Conservation (phyloP, 2,888 invertebrate genomes). For the Athalia rosae region DNA sequence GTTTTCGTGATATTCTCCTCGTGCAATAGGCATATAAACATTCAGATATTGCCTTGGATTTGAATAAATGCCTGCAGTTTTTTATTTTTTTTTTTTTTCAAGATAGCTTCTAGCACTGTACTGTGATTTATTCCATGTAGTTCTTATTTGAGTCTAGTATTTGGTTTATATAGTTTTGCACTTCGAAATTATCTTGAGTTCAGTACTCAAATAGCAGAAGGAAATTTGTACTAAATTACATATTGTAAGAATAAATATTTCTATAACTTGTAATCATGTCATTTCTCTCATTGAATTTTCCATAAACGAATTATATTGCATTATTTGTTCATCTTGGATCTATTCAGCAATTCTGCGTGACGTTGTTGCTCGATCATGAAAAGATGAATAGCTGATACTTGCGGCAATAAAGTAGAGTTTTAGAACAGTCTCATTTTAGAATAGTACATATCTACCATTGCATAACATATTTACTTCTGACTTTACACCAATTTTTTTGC, state of each 20-base stretch:
- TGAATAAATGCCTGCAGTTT: slow-evolving; percentile 18
- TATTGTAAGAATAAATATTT: slow-evolving; percentile 69
- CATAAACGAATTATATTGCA: slow-evolving; percentile 10
- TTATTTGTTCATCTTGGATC: not conserved
- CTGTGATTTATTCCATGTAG: slow-evolving; percentile 46
- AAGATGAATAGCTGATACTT: not conserved
- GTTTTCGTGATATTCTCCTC: not conserved
- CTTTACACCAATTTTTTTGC: slow-evolving; percentile 50
- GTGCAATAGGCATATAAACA: not conserved
- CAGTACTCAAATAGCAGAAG: not conserved
- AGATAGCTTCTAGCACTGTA: slow-evolving; percentile 30
- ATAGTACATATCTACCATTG: slow-evolving; percentile 47
- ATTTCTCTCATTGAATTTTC: slow-evolving; percentile 49
- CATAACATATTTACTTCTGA: slow-evolving; percentile 58
- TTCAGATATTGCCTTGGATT: slow-evolving; percentile 13
- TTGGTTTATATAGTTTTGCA: slow-evolving; percentile 35
- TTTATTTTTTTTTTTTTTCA: slow-evolving; percentile 6
- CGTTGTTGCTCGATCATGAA: too few species aligned
- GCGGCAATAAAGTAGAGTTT: not conserved
- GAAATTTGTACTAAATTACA: slow-evolving; percentile 62
- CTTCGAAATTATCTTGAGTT: not conserved
- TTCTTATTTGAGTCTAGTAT: slow-evolving; percentile 45
- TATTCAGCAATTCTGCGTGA: not conserved
- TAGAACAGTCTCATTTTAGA: slow-evolving; percentile 52
- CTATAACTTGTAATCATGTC: slow-evolving; percentile 64